phyloP scores from a whole-genome alignment of 1,140 invertebrate species.

The Drosophila serrata region DNA sequence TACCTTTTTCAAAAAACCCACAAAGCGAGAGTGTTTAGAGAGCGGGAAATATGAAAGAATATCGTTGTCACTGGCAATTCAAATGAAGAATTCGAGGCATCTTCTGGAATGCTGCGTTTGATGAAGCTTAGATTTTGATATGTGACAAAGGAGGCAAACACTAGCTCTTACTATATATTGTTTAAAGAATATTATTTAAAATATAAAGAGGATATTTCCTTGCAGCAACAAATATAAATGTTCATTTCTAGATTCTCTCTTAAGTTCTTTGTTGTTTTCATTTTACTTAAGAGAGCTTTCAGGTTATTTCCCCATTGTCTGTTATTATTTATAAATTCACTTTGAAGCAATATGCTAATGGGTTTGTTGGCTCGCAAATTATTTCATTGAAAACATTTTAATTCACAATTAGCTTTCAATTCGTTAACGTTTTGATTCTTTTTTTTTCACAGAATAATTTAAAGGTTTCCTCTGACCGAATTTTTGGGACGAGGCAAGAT shows the following conservation, averaged over 20 bases:
- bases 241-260: not conserved
- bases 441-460: not conserved
- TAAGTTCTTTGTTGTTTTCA: not conserved
- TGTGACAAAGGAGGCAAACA: not conserved
- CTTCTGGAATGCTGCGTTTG: slow-evolving; percentile 22
- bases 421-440: slow-evolving; percentile 5
- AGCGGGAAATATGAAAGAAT: not conserved
- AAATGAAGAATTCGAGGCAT: slow-evolving; percentile 24
- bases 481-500: not conserved
- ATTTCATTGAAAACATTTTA: slow-evolving; percentile 11
- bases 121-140: slow-evolving; percentile 41
- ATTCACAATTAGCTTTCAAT: slow-evolving; percentile 2
- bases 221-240: not conserved
- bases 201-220: not conserved
- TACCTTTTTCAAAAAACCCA: slow-evolving; percentile 20
- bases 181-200: not conserved
- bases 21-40: not conserved
- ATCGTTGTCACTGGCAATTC: slow-evolving; percentile 30
- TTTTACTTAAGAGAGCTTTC: not conserved
- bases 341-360: slow-evolving; percentile 17
- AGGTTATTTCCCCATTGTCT: not conserved
- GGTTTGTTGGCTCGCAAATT: not conserved
- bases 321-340: slow-evolving; percentile 18
- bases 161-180: not conserved
- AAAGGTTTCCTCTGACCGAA: not conserved